Conservation (phyloP, 2,113 vertebrate genomes). For the Redunca redunca region DNA sequence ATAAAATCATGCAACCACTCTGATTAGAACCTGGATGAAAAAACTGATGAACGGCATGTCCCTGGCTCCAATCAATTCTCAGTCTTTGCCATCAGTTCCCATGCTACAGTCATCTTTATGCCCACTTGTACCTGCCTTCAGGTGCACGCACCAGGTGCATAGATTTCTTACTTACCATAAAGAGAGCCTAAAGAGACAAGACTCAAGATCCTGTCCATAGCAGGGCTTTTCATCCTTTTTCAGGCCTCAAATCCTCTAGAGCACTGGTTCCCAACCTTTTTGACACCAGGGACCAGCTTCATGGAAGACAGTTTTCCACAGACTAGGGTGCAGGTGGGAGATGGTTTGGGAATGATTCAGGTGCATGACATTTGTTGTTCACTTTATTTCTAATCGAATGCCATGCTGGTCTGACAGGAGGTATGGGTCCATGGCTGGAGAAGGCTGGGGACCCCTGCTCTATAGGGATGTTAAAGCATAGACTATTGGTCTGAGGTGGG, state of each 20-base stretch:
- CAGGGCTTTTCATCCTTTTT: neutral
- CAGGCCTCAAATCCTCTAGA: neutral
- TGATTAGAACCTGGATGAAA: neutral
- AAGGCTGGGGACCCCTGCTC: neutral
- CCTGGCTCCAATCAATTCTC: neutral
- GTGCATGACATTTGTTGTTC: neutral
- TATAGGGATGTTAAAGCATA: neutral
- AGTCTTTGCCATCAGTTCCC: neutral
- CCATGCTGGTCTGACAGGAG: neutral
- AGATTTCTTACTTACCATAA: neutral
- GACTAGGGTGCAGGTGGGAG: neutral
- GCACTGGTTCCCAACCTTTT: neutral
- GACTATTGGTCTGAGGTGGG: neutral
- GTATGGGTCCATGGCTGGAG: neutral
- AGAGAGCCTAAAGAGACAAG: neutral
- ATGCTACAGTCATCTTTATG: neutral
- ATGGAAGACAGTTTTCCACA: neutral
- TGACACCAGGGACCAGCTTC: neutral
- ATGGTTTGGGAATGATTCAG: neutral
- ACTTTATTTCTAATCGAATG: neutral
- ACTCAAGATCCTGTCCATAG: neutral
- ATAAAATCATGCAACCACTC: neutral
- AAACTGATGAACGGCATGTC: neutral
- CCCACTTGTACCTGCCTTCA: neutral
- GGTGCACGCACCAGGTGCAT: rapidly evolving